These are phyloP conservation scores for Eupithecia tripunctaria DNA, from an alignment of 2,888 invertebrate genomes.

Conservation along the genomic window DNA sequence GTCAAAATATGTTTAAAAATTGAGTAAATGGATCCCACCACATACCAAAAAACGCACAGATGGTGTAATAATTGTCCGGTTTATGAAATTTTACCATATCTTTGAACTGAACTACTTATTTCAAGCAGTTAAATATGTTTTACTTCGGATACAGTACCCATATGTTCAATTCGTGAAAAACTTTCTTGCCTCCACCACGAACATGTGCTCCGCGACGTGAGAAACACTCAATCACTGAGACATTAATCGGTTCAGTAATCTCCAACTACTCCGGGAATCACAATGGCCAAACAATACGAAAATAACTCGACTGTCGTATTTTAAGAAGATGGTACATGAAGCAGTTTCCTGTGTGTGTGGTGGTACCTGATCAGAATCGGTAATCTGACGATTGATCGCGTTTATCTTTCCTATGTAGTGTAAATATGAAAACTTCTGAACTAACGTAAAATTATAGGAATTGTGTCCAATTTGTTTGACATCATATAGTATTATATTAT, in stretches of 20 bases:
- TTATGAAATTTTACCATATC: not conserved
- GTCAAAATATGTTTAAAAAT: too few relatives aligned
- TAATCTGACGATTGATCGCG: too few relatives aligned
- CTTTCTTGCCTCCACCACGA: constrained; percentile 11
- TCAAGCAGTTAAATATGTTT: not conserved
- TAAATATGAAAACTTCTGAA: too few relatives aligned
- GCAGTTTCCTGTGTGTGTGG: not conserved
- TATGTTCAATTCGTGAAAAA: not conserved
- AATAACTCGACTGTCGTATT: constrained; percentile 74
- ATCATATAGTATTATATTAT: too few relatives aligned
- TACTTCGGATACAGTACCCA: not conserved
- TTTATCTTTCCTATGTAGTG: too few relatives aligned
- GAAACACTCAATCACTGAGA: constrained; percentile 72
- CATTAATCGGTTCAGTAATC: constrained; percentile 75
- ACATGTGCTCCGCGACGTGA: constrained; percentile 45
- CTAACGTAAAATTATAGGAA: too few relatives aligned
- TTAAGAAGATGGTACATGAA: constrained; percentile 20
- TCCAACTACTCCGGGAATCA: constrained; percentile 64
- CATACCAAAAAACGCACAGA: too few relatives aligned
- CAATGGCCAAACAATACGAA: constrained; percentile 58
- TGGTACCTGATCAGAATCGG: too few relatives aligned
- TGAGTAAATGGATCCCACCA: too few relatives aligned
- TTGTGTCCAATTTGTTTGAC: too few relatives aligned
- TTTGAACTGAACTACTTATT: not conserved
- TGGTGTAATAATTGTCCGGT: too few relatives aligned